Evolutionary conservation across 1,140 invertebrate species (phyloP).

Genomic region (Episyrphus balteatus): DNA sequence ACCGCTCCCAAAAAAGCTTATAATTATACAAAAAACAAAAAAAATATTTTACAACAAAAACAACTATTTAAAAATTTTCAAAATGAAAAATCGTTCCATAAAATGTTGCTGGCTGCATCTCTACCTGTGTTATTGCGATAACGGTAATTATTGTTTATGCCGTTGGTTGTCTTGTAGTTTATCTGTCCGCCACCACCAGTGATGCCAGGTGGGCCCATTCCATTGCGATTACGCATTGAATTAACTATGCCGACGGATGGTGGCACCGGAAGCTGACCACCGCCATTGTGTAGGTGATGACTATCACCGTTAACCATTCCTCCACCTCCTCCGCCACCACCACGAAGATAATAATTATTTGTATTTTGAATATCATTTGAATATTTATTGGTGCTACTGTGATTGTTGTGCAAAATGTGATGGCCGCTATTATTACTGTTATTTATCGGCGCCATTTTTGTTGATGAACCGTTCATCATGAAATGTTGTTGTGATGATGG

Average conservation of each 20-base stretch:
- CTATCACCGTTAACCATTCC: neutral
- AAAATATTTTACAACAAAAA: no score
- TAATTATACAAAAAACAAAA: no score
- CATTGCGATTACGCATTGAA: constrained; percentile 24
- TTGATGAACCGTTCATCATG: constrained; percentile 9
- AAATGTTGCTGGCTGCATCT: constrained; percentile 17
- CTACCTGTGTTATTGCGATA: constrained; percentile 31
- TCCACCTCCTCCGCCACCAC: neutral
- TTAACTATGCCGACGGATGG: constrained; percentile 4
- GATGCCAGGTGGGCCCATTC: constrained; percentile 6
- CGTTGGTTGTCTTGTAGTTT: constrained; percentile 25
- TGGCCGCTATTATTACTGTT: constrained; percentile 3
- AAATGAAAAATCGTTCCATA: no score
- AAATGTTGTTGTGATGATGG: constrained; percentile 4
- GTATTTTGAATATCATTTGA: neutral
- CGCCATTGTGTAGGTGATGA: neutral
- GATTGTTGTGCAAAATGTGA: neutral
- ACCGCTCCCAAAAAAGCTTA: no score
- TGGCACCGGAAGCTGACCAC: neutral
- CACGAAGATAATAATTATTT: neutral
- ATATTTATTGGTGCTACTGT: constrained; percentile 1
- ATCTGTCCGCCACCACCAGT: constrained; percentile 13
- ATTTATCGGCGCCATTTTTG: neutral
- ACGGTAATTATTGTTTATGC: constrained; percentile 37
- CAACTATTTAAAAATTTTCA: no score